Conservation (phyloP, 1,140 invertebrate species). For the Achroia grisella region DNA sequence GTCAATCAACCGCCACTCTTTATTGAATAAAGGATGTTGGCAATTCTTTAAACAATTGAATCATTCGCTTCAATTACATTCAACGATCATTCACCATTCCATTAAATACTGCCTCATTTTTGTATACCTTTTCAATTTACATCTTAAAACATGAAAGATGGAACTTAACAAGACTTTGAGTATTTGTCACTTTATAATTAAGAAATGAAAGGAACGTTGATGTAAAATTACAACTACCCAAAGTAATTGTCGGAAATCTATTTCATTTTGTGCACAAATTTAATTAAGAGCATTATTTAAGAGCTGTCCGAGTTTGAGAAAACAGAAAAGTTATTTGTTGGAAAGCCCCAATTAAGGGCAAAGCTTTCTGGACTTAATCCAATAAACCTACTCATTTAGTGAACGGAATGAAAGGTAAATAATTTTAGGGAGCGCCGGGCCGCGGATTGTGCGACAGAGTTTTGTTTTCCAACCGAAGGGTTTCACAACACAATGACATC, state of each 20-base stretch:
- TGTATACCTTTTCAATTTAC: no score
- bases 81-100: conserved; percentile 3
- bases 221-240: conserved; percentile 4
- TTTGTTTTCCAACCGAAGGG: conserved; percentile 35
- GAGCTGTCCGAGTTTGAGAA: conserved; percentile 66
- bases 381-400: conserved; percentile 73
- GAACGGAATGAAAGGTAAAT: conserved; percentile 70
- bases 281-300: conserved; percentile 66
- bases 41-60: conserved; percentile 26
- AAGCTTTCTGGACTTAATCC: conserved; percentile 72
- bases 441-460: conserved; percentile 36
- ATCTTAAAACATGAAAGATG: no score
- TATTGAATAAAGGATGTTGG: conserved; percentile 24
- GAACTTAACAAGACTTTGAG: no score
- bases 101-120: conserved; percentile 1
- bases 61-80: conserved; percentile 11
- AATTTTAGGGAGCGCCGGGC: conserved; percentile 51
- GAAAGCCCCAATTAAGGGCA: conserved; percentile 70
- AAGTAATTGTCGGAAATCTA: conserved; percentile 32
- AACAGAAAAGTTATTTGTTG: conserved; percentile 70
- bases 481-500: conserved; percentile 20
- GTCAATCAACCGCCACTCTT: conserved; percentile 17
- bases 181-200: no score
- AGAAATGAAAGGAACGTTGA: no score
- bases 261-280: conserved; percentile 51